phyloP scores from a whole-genome alignment of 2,888 invertebrate genomes.

The Drosophila mayaguana region DNA sequence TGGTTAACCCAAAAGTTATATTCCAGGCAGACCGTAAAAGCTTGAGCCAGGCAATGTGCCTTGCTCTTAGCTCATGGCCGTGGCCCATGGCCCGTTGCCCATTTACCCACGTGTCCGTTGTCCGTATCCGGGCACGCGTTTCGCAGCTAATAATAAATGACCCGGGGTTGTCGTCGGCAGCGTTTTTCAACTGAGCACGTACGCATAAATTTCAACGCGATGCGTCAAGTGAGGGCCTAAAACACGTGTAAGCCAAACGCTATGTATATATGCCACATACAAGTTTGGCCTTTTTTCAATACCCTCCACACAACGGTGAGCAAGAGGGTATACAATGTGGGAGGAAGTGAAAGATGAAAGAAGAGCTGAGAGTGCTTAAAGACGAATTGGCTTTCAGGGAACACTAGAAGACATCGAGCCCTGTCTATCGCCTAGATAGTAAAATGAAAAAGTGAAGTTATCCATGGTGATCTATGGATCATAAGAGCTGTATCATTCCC shows the following conservation, averaged over 20 bases:
- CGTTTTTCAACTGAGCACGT: slow-evolving; percentile 64
- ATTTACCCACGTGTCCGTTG: slow-evolving; percentile 4
- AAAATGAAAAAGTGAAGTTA: too few relatives aligned
- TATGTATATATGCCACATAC: slow-evolving; percentile 9
- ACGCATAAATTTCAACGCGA: slow-evolving; percentile 71
- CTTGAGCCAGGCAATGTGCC: not conserved
- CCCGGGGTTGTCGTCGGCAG: slow-evolving; percentile 64
- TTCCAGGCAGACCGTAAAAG: slow-evolving; percentile 33
- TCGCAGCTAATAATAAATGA: slow-evolving; percentile 79
- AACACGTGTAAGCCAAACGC: slow-evolving; percentile 45
- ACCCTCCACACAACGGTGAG: not conserved
- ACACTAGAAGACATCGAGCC: not conserved
- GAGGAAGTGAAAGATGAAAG: too few relatives aligned
- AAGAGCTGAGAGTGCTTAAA: not conserved
- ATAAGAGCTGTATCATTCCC: not conserved
- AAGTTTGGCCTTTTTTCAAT: slow-evolving; percentile 14
- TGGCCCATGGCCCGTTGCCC: not conserved
- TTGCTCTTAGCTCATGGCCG: not conserved
- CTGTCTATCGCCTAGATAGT: too few relatives aligned
- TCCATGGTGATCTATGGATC: not conserved
- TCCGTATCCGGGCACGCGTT: slow-evolving; percentile 53
- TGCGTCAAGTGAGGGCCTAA: slow-evolving; percentile 33
- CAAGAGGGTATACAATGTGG: not conserved
- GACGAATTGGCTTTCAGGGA: not conserved
- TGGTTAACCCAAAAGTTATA: slow-evolving; percentile 26